Base-by-base conservation (phyloP, 2,888 invertebrate genomes). In the Branchellion lobata region DNA sequence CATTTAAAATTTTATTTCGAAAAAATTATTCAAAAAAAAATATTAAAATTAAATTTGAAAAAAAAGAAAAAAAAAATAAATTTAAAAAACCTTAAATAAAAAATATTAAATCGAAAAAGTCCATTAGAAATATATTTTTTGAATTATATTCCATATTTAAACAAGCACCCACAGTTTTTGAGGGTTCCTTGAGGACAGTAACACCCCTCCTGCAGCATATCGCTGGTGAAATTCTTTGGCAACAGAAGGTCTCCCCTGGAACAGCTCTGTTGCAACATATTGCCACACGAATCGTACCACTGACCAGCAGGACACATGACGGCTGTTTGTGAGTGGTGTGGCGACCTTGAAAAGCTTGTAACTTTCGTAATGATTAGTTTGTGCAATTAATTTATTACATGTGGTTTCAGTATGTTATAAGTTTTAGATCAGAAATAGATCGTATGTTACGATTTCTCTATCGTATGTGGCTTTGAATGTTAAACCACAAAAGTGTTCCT, bases 231-330 rank as follows among this genome's bases (percentile, higher is more conserved):
- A 18, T 57, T n/a, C 3, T 57, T 18, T n/a, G 31, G 18, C 53
- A 27, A n/a, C 11, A 2, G 0, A 21, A 1, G 0, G 34, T 40
- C 29, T 24, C 5, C 14, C 24, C 14, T n/a, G 24, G 29, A 33
- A 29, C 80, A 80, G 47, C 36, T 75, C 40, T 76, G 65, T 18
- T 53, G 29, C 8, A 29, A 65, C 1, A 73, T 24, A 27, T 61
- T 27, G 14, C 80, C 80, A 31, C 80, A 80, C 11, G 74, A 57
- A 5, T 75, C 24, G 75, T 75, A 76, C 29, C 14, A n/a, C 68
- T 74, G 33, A n/a, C 76, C 76, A 21, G 31, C 36, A 11, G 65
- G 68, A 33, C 80, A 80, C 80, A 80, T 80, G 27, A 65, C 29
- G 29, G 80, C 80, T 80, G 80, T n/a, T 57, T n/a, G 21, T 57